Conservation (phyloP, 2,797 vertebrate genomes). For the Limnodromus scolopaceus region DNA sequence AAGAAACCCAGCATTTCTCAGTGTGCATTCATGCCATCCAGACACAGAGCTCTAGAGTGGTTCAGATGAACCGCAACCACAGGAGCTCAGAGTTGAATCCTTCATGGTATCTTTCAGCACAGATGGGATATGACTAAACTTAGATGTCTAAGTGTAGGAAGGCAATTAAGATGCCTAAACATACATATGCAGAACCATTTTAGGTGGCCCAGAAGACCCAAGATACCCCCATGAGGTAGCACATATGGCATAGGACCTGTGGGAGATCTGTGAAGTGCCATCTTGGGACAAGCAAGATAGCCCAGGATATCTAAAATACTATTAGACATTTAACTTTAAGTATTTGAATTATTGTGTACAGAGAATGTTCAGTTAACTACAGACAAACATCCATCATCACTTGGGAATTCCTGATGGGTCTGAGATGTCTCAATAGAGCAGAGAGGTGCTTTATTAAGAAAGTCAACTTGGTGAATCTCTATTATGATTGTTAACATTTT, state of each 20-base stretch:
- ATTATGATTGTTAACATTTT: not conserved
- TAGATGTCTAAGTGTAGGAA: not conserved
- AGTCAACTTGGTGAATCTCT: not conserved
- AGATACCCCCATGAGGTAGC: not conserved
- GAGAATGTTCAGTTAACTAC: not conserved
- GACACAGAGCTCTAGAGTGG: not conserved
- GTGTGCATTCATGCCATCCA: fast-evolving
- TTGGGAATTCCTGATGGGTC: not conserved
- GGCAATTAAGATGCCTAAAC: not conserved
- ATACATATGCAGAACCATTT: not conserved
- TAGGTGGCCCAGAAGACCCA: not conserved
- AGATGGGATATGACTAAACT: not conserved
- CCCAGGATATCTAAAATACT: not conserved
- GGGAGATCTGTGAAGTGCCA: not conserved
- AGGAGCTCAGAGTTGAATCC: not conserved
- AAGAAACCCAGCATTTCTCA: not conserved
- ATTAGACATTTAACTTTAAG: not conserved
- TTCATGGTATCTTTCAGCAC: not conserved
- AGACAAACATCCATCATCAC: not conserved
- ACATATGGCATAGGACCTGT: not conserved
- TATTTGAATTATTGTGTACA: not conserved
- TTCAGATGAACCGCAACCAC: not conserved
- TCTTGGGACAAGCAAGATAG: not conserved
- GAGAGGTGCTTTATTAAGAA: not conserved
- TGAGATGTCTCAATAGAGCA: fast-evolving